A percentile compares a stretch with the other conserved stretches of the same genome.
Conservation (phyloP, 2,797 vertebrate genomes). For the Cirrhinus mrigala region DNA sequence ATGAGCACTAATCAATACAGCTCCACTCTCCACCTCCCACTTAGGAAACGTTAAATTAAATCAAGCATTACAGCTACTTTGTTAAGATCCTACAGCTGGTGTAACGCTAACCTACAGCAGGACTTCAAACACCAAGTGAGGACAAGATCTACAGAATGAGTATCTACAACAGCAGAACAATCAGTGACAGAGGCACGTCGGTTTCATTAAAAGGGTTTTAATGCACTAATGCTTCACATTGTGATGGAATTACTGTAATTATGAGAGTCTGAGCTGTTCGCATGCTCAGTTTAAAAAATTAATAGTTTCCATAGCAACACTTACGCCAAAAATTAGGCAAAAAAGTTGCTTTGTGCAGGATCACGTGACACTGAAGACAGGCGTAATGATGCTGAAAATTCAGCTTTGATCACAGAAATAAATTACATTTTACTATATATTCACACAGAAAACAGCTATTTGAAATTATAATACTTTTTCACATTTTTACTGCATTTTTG, state of each 20-base stretch:
- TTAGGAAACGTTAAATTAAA: neutral
- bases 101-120: neutral
- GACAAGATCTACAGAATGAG: neutral
- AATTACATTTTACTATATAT: neutral
- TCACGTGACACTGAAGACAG: neutral
- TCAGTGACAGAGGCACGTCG: neutral
- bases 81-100: neutral
- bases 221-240: neutral
- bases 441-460: neutral
- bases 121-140: neutral
- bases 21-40: slow-evolving; percentile 25
- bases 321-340: neutral
- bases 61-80: neutral
- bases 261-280: neutral
- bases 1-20: slow-evolving; percentile 25
- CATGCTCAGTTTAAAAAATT: neutral
- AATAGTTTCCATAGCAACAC: neutral
- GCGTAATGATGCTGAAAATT: no score
- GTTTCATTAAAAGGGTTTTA: neutral
- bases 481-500: neutral
- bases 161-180: neutral
- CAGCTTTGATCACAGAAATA: neutral
- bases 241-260: neutral
- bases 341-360: neutral
- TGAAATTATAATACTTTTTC: neutral